phyloP scores from a whole-genome alignment of 2,888 invertebrate genomes.

The Eristalis intricaria region DNA sequence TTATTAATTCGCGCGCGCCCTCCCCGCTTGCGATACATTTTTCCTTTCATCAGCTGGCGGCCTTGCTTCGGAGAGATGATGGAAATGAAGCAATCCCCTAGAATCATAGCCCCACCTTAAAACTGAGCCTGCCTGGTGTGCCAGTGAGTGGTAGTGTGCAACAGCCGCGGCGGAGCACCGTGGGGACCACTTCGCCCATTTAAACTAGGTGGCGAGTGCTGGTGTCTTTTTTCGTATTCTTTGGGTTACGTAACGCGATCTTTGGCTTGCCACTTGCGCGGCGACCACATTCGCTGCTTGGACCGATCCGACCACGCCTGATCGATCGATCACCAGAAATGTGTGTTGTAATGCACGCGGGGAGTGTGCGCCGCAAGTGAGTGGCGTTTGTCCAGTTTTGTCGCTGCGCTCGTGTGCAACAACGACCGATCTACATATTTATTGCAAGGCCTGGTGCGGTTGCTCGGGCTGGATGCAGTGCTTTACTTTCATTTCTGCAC shows the following conservation, averaged over 20 bases:
- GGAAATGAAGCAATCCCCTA: background rate
- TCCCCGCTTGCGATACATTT: background rate
- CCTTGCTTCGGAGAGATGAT: background rate
- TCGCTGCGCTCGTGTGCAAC: background rate
- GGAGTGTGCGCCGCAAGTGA: background rate
- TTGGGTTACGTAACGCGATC: background rate
- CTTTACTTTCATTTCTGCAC: constrained; percentile 62
- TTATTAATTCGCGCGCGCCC: background rate
- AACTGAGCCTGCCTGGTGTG: background rate
- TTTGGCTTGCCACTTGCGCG: background rate
- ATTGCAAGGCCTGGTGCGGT: background rate
- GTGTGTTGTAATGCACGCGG: background rate
- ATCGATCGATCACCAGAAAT: background rate
- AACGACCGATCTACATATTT: constrained; percentile 32
- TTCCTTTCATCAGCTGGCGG: background rate
- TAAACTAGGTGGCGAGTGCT: background rate
- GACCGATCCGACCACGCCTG: background rate
- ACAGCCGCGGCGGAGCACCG: background rate
- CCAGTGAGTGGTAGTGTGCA: background rate
- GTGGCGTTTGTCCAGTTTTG: constrained; percentile 54
- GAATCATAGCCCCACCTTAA: background rate
- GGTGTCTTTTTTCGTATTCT: background rate
- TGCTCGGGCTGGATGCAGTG: constrained; percentile 10
- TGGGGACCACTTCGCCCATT: background rate
- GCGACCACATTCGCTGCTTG: background rate